Conservation (phyloP, 2,888 invertebrate genomes). For the Steinernema scapterisci region DNA sequence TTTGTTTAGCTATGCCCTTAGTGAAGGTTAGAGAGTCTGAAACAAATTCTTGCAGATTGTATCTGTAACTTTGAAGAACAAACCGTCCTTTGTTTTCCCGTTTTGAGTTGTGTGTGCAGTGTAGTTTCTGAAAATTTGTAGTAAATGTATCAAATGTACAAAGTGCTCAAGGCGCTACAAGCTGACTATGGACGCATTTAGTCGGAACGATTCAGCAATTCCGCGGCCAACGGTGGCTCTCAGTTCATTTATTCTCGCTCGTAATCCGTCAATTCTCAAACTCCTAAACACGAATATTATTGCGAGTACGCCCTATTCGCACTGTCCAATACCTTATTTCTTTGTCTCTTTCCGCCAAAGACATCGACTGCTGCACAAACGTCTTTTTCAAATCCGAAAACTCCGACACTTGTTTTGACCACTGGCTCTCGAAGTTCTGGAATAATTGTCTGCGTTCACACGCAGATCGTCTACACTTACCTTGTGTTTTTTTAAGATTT, state of each 20-base stretch:
- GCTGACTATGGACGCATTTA: constrained; percentile 6
- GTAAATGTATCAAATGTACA: too few relatives aligned
- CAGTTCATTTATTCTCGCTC: constrained; percentile 5
- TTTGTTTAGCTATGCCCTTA: neutral
- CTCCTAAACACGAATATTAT: neutral
- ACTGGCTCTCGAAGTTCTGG: neutral
- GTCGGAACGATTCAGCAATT: constrained; percentile 15
- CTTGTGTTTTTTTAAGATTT: neutral
- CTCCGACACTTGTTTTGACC: neutral
- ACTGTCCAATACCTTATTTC: neutral
- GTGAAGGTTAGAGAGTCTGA: constrained; percentile 3
- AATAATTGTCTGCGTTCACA: neutral
- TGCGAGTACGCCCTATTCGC: neutral
- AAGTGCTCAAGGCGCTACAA: neutral
- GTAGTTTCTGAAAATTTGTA: constrained; percentile 1
- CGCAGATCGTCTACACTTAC: neutral
- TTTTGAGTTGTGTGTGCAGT: neutral
- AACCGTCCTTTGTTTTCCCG: neutral
- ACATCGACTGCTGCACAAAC: neutral
- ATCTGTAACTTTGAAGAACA: too few relatives aligned
- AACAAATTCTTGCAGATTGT: too few relatives aligned
- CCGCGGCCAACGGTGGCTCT: constrained; percentile 5
- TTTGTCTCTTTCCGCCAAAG: neutral
- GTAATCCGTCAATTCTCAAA: neutral
- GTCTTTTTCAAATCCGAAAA: constrained; percentile 1